Evolutionary conservation across 2,797 vertebrate species (phyloP), one percentile per base, ranked within the genome.

Genomic region (Galagoides demidoff): DNA sequence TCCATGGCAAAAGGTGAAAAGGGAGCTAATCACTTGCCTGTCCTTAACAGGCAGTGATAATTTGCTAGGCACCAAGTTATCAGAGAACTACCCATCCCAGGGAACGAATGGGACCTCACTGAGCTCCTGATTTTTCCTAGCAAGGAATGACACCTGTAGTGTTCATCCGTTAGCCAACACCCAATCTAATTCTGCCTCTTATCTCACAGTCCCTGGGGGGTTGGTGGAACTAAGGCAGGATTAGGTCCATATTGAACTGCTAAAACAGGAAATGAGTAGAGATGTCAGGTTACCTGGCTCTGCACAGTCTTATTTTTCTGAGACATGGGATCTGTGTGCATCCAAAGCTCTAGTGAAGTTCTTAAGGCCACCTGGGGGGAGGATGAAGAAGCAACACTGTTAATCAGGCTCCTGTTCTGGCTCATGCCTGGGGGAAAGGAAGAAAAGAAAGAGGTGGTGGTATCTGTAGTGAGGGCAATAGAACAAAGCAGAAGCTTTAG

Each of bases 241-340:
- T 1, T 11, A 27, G 34, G 14, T 14, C 8, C 7, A 0, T 37
- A 66, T 16, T 70, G 9, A 85, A 45, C 37, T 68, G 31, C 2
- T 63, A 59, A 45, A 87, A 61, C 8, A 13, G 11, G 9, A 63
- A 59, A 43, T 16, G 34, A 55, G 31, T 25, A 49, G 59, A 61
- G 78, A 59, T 73, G 73, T 93, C 45, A 7, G 63, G 86, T 97
- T 98, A 99, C 99, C 99, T 99, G 98, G 0, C n/a, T 82, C 0
- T 98, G 81, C 25, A 99, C 89, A 0, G 98, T 98, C 31, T 20
- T 39, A 39, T 99, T 99, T 95, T 90, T 98, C 94, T 97, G 98
- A 4, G 99, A 99, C 37, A 99, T 94, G 0, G 99, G 99, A 95
- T 99, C 99, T 3, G 99, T 99, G 97, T 99, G 99, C 98, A 99